Conservation (phyloP, 2,888 invertebrate species). For the Cryptus viduatorius region DNA sequence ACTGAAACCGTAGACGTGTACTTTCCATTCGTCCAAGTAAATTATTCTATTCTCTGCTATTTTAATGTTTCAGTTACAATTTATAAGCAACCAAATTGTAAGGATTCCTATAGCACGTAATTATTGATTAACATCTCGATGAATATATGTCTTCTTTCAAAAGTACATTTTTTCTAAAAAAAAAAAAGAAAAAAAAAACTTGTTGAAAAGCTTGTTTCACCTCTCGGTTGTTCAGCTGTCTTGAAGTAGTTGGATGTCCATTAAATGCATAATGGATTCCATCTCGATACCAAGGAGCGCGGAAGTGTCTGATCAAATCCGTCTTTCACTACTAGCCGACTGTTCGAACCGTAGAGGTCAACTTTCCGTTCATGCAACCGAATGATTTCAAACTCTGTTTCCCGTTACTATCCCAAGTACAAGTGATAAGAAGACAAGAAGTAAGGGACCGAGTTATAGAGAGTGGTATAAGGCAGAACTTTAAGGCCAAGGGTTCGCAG, state of each 20-base stretch:
- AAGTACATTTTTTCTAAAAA: no score
- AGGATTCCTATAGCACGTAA: no score
- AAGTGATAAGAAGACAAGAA: conserved; percentile 17
- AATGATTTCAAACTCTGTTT: conserved; percentile 25
- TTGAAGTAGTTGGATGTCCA: no score
- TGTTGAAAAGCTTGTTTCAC: no score
- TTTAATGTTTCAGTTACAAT: no score
- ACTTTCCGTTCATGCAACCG: conserved; percentile 23
- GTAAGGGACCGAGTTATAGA: conserved; percentile 10
- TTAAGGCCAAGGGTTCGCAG: conserved; percentile 35
- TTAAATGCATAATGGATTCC: neutral
- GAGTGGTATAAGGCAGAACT: conserved; percentile 25
- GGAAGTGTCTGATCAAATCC: conserved; percentile 18
- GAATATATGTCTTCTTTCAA: no score
- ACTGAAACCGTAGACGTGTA: neutral
- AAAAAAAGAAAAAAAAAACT: neutral
- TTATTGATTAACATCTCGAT: no score
- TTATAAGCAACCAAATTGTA: no score
- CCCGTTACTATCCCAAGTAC: neutral
- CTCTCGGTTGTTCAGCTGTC: no score
- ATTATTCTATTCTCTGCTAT: neutral
- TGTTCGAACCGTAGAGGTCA: neutral
- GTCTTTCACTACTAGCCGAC: conserved; percentile 23
- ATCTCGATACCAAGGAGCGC: neutral
- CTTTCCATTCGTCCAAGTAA: conserved; percentile 17